Evolutionary conservation across 2,113 vertebrate species (phyloP).

Genomic region (Ciconia maguari): DNA sequence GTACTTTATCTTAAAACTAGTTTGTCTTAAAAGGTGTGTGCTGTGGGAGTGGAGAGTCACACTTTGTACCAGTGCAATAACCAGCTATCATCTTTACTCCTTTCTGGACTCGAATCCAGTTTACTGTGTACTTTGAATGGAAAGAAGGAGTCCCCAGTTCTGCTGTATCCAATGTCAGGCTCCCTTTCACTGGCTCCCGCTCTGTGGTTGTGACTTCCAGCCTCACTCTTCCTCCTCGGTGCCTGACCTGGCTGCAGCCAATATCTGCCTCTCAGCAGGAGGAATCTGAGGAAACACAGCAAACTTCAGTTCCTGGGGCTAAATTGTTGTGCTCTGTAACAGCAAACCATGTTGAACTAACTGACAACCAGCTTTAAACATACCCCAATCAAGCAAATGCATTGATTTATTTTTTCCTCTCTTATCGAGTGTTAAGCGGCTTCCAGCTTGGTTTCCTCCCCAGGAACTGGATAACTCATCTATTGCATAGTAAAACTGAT

Average conservation of each 20-base stretch:
- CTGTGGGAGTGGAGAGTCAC: neutral
- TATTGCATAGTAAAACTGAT: constrained; percentile 49
- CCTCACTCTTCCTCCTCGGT: neutral
- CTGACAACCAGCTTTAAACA: constrained; percentile 56
- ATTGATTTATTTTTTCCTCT: constrained; percentile 61
- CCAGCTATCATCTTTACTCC: neutral
- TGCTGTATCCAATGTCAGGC: neutral
- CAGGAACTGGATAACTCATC: constrained; percentile 40
- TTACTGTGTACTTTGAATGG: neutral
- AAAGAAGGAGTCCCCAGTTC: neutral
- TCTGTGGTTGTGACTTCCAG: neutral
- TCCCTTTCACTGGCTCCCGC: neutral
- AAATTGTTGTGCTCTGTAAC: constrained; percentile 35
- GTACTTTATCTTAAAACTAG: too few relatives aligned
- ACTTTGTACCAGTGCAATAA: neutral
- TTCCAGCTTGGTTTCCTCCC: constrained; percentile 33
- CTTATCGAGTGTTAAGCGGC: neutral
- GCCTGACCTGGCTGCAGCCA: constrained; percentile 18
- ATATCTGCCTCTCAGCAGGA: constrained; percentile 32
- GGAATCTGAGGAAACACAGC: constrained; percentile 17
- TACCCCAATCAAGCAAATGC: constrained; percentile 44
- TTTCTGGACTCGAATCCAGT: rapidly evolving
- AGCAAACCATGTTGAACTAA: constrained; percentile 55
- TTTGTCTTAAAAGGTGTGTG: neutral
- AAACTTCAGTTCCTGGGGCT: constrained; percentile 40